Evolutionary conservation across 2,113 vertebrate species (phyloP).

Genomic region (Psilopsiagon aymara): DNA sequence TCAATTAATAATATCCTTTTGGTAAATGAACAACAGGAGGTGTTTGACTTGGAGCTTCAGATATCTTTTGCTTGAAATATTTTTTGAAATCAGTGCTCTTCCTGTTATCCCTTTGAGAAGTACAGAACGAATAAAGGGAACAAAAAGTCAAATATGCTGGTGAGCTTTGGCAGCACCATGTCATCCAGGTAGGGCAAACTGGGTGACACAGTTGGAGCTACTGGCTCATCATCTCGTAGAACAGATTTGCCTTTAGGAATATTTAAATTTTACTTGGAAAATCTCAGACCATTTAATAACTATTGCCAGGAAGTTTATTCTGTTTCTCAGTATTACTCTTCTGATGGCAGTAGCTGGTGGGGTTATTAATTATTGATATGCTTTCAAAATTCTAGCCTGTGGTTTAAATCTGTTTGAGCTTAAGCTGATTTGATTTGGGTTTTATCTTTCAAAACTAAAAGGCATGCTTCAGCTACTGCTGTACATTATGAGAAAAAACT

Average conservation of each 20-base stretch:
- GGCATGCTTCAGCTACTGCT: background rate
- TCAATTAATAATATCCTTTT: background rate
- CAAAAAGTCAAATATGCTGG: background rate
- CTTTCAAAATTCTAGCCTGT: background rate
- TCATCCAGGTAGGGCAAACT: background rate
- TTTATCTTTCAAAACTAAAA: background rate
- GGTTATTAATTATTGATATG: background rate
- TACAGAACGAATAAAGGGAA: accelerated
- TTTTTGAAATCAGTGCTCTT: background rate
- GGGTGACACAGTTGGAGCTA: background rate
- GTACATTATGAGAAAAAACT: background rate
- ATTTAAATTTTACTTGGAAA: background rate
- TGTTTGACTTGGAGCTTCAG: background rate
- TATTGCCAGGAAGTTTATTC: background rate
- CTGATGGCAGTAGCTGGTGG: background rate
- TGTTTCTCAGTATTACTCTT: background rate
- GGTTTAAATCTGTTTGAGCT: background rate
- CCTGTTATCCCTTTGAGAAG: background rate
- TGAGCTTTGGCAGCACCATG: background rate
- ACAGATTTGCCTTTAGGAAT: background rate
- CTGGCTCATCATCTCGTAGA: background rate
- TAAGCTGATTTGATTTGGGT: background rate
- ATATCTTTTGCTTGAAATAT: background rate
- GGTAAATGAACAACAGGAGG: background rate
- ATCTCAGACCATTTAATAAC: background rate